Evolutionary conservation across 2,888 invertebrate species (phyloP), one percentile per base, ranked within the genome.

Genomic region (Tubiluchus corallicola): DNA sequence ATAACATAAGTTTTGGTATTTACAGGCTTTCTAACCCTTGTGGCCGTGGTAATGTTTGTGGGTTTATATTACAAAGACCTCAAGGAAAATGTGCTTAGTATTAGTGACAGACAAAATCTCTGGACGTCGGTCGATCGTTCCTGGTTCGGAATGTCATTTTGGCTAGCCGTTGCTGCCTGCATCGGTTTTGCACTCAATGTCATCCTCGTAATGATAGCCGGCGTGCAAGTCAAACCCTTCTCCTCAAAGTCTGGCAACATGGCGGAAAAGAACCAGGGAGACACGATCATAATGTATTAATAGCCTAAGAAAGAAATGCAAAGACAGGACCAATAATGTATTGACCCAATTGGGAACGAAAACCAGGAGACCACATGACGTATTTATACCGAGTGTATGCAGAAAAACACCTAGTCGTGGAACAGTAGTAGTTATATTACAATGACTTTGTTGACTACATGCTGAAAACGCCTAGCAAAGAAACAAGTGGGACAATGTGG

Each of bases 1-100:
- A n/a, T n/a, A n/a, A n/a, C n/a, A n/a, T n/a, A n/a, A 29, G 20
- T 17, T 43, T 37, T 48, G 43, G 45, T 45, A 17, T 21, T 29
- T 29, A n/a, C 29, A 29, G 29, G 29, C n/a, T n/a, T 29, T 9
- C 9, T 29, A n/a, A 9, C 29, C 9, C n/a, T 29, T 9, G 9
- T 29, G 29, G 9, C 29, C 9, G 29, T 29, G n/a, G n/a, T 29
- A 9, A 29, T 29, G 29, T 29, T 29, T n/a, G n/a, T 29, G n/a
- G 29, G 9, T 29, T n/a, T 29, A 9, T 29, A 9, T n/a, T 29
- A 29, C 29, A 29, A 29, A n/a, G 29, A 29, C 29, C 9, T 29
- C 29, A 29, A 29, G 9, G n/a, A 29, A n/a, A 29, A n/a, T n/a
- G 29, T n/a, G 29, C n/a, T 29, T 9, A 29, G 9, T 29, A 29